Evolutionary conservation across 2,888 invertebrate species (phyloP), one percentile per base, ranked within the genome.

Genomic region (Megastigmus dorsalis): DNA sequence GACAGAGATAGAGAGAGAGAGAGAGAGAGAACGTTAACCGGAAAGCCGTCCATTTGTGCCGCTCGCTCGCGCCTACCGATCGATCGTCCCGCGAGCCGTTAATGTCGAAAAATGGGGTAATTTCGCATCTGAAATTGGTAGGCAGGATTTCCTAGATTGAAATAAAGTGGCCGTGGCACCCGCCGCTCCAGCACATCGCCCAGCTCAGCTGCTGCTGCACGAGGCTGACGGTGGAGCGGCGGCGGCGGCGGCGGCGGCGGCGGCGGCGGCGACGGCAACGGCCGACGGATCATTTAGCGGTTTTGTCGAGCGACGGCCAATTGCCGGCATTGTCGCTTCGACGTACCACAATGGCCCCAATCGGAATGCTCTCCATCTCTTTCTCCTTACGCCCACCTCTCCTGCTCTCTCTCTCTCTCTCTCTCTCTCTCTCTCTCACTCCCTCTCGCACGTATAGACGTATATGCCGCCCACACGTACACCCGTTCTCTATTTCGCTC

Each of bases 291-390:
- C 88, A 85, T 88, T 88, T 88, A 88, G 88, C 86, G 88, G 88
- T 88, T 88, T 88, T 88, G 88, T 88, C 88, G 87, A 87, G 87
- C 88, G 87, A 86, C 86, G 86, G 87, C 86, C 88, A 88, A 88
- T 88, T 88, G 88, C 85, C 84, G 85, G 88, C 88, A 88, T 88
- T 88, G 88, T 88, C 86, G 87, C 85, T 85, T 84, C 83, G 85
- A 83, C 86, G 84, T 84, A 82, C 87, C 86, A 88, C 88, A 88
- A 88, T 88, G 87, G 87, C 86, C 87, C 88, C 88, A 88, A 88
- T 88, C 88, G 88, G 87, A 88, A 87, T 85, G 80, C 80, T 82
- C 83, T 55, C 60, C 77, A 66, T 78, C 79, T 76, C 77, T 78
- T 62, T 62, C 54, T 59, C 28, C 63, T 18, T 54, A 38, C 30